Evolutionary conservation across 2,113 vertebrate genomes (phyloP).

Genomic region (Centropus unirufus): DNA sequence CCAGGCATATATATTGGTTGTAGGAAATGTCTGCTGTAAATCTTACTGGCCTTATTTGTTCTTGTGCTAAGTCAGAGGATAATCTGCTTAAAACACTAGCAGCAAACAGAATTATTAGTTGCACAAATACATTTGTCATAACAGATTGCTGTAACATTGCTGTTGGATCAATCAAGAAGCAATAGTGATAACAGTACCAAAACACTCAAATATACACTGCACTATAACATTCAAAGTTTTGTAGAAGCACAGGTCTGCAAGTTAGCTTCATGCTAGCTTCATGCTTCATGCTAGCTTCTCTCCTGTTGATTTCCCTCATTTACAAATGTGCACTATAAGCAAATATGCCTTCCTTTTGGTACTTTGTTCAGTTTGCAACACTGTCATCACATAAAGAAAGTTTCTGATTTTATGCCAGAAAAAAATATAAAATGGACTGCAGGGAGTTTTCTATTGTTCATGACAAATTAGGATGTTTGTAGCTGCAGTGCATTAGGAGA

Average conservation of each 20-base stretch:
- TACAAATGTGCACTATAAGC: not conserved
- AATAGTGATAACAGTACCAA: not conserved
- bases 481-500: not conserved
- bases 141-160: not conserved
- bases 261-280: not conserved
- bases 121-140: not conserved
- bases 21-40: no score
- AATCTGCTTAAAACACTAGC: not conserved
- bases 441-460: not conserved
- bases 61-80: not conserved
- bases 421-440: not conserved
- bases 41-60: not conserved
- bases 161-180: not conserved
- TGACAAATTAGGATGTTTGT: not conserved
- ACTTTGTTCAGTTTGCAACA: not conserved
- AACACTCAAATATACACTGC: not conserved
- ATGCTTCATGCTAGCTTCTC: not conserved
- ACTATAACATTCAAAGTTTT: not conserved
- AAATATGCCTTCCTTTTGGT: not conserved
- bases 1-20: no score
- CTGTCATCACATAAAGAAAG: not conserved
- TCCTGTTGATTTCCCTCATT: constrained; percentile 1
- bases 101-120: not conserved
- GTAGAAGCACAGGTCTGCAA: not conserved
- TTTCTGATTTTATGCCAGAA: not conserved